phyloP scores from a whole-genome alignment of 2,113 vertebrate species.

The Herpailurus yagouaroundi region DNA sequence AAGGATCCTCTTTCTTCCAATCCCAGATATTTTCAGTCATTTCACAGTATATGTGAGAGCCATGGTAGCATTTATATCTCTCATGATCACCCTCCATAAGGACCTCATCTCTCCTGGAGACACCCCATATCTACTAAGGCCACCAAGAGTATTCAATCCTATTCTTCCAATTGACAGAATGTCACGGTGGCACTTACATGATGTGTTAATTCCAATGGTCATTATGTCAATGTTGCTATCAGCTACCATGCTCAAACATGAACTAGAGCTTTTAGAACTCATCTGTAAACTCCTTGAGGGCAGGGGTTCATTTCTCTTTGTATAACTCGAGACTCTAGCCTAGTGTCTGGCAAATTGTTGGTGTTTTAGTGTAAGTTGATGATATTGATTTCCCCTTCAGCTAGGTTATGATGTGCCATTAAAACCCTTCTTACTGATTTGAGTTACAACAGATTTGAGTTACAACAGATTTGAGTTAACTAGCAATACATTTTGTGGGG shows the following conservation, averaged over 20 bases:
- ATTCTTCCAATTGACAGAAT: conserved; percentile 46
- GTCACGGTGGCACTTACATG: background rate
- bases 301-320: conserved; percentile 37
- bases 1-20: conserved; percentile 32
- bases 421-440: conserved; percentile 1
- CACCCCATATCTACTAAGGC: background rate
- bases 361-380: conserved; percentile 19
- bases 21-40: conserved; percentile 2
- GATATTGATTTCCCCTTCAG: conserved; percentile 11
- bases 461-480: conserved; percentile 45
- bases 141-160: conserved; percentile 36
- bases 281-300: background rate
- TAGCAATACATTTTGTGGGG: conserved; percentile 5
- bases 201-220: conserved; percentile 22
- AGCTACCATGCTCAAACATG: conserved; percentile 5
- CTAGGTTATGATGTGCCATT: background rate
- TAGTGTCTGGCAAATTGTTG: conserved; percentile 6
- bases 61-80: background rate
- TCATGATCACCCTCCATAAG: conserved; percentile 30
- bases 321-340: background rate
- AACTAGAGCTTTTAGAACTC: conserved; percentile 31
- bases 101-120: background rate
- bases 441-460: background rate
- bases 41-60: background rate
- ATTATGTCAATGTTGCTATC: background rate